Percentiles rank a stretch among this genome's conserved stretches.
Conservation (phyloP, 2,888 invertebrate genomes). For the Clunio marinus region DNA sequence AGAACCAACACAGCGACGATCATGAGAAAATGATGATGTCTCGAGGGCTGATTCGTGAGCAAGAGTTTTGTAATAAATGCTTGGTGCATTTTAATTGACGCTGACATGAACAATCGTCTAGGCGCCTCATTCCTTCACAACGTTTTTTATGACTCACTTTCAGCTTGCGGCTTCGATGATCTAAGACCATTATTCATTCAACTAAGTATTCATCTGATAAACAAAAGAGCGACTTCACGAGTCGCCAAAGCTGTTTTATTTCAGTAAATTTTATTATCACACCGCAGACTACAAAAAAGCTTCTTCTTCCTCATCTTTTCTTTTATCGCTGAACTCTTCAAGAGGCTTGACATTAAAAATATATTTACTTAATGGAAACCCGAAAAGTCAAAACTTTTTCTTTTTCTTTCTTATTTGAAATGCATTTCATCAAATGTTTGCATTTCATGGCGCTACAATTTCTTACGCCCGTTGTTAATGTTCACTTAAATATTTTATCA, state of each 20-base stretch:
- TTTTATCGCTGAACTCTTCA: too few species aligned
- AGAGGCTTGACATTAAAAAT: too few species aligned
- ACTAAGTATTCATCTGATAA: not conserved
- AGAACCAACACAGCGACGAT: not conserved
- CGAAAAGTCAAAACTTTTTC: slow-evolving; percentile 10
- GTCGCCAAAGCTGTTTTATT: not conserved
- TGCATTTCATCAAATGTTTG: slow-evolving; percentile 8
- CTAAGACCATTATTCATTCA: not conserved
- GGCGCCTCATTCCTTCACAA: slow-evolving; percentile 9
- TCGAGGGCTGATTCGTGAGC: slow-evolving; percentile 12
- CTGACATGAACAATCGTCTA: not conserved
- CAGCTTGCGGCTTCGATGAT: not conserved
- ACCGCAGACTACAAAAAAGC: not conserved
- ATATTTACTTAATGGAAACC: not conserved
- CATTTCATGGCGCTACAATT: not conserved
- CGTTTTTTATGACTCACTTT: slow-evolving; percentile 11
- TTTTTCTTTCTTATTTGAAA: too few species aligned
- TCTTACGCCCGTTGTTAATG: too few species aligned
- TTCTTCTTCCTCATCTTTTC: too few species aligned
- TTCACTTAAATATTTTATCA: too few species aligned
- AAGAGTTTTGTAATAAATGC: not conserved
- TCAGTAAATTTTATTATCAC: not conserved
- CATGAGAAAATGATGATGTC: slow-evolving; percentile 18
- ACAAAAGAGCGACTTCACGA: slow-evolving; percentile 7
- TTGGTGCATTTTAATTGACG: slow-evolving; percentile 19